Conservation (phyloP, 2,113 vertebrate genomes). For the Pristiophorus japonicus region DNA sequence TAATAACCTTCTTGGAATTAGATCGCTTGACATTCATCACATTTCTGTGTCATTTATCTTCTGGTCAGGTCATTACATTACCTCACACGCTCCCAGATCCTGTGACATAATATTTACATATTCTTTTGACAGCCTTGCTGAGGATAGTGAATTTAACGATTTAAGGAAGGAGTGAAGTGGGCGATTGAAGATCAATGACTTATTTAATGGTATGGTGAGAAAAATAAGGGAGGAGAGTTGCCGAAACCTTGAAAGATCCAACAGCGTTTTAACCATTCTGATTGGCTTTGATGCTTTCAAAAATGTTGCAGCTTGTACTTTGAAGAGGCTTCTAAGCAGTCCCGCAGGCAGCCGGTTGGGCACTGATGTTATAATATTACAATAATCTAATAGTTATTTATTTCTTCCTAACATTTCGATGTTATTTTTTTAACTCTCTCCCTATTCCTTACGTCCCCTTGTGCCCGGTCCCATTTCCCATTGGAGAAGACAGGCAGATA, state of each 20-base stretch:
- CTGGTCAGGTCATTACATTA: conserved; percentile 68
- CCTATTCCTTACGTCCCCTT: not conserved
- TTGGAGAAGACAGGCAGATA: not conserved
- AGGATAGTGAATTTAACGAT: conserved; percentile 61
- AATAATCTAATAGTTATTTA: not conserved
- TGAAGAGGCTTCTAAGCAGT: conserved; percentile 1
- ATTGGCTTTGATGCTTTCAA: conserved; percentile 1
- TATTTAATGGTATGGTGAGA: conserved; percentile 10
- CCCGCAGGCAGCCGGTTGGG: not conserved
- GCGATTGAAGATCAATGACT: conserved; percentile 24
- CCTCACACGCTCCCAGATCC: conserved; percentile 56
- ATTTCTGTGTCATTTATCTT: conserved; percentile 58
- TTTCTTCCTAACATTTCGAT: not conserved
- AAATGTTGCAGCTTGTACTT: not conserved
- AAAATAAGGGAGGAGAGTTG: not conserved
- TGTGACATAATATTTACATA: conserved; percentile 66
- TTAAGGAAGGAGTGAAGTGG: conserved; percentile 46
- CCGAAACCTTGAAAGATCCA: not conserved
- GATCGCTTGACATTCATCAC: conserved; percentile 55
- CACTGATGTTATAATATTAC: not conserved
- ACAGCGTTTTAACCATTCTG: not conserved
- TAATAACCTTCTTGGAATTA: conserved; percentile 65
- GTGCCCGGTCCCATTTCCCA: not conserved
- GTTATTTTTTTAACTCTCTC: not conserved
- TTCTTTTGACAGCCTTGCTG: conserved; percentile 47